Base-by-base conservation (phyloP, 2,113 vertebrate species). In the Cavia porcellus region DNA sequence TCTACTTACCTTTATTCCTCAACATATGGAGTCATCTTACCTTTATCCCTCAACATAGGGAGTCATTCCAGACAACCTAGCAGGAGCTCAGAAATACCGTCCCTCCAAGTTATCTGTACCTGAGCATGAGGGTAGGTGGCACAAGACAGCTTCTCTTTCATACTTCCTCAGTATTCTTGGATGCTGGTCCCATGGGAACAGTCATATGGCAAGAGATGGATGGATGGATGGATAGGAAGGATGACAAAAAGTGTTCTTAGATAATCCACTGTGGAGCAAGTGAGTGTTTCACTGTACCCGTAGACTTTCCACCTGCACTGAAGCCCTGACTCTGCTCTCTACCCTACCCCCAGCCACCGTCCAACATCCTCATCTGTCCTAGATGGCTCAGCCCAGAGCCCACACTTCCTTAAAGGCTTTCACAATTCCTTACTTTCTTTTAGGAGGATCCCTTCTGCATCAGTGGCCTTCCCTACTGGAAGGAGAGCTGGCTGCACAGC, bases 221-320 rank as follows among this genome's bases (percentile, higher is more conserved):
- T n/a, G n/a, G n/a, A n/a, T n/a, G n/a, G n/a, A 62, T 19, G 52
- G n/a, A 7, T 2, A 68, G 68, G 75, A 55, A 84, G 28, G 47
- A 72, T 0, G 0, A 94, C 61, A 59, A 35, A n/a, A 55, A 14
- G 32, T 4, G 10, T 32, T 42, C 64, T 20, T 74, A 66, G 74
- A n/a, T 42, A 20, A 55, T 15, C 13, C 52, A 2, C 1, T 3
- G 14, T 2, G 1, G 6, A n/a, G 22, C 8, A 5, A 19, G 25
- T 14, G 42, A 47, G 1, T 5, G 0, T 50, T 42, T 70, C 24
- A n/a, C 28, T 86, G 13, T 10, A 20, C 17, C 35, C 64, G 1
- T 10, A 38, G 28, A 61, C 50, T 19, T 15, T 4, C 6, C 0
- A 0, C 6, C 45, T 83, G n/a, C n/a, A 19, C 83, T 13, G 3